Evolutionary conservation across 2,888 invertebrate genomes (phyloP).

Genomic region (Oxycera nigricornis): DNA sequence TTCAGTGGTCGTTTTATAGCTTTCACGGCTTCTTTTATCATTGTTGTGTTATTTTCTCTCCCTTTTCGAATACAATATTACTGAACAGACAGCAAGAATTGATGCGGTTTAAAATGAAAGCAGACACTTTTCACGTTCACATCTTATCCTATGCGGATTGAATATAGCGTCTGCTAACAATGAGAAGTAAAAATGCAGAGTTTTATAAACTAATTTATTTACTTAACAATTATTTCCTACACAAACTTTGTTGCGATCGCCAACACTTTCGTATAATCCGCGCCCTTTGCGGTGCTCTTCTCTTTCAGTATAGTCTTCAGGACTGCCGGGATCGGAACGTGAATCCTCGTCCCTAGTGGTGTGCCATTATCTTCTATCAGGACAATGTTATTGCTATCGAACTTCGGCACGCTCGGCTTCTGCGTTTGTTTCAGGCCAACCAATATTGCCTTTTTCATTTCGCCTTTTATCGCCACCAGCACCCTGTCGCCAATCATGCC

Average conservation of each 20-base stretch:
- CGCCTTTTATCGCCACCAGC: slow-evolving; percentile 90
- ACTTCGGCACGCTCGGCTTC: slow-evolving; percentile 81
- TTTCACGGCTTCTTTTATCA: too few species aligned
- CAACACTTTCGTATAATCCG: slow-evolving; percentile 90
- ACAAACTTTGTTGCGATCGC: slow-evolving; percentile 90
- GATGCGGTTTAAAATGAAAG: too few species aligned
- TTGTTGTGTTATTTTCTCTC: too few species aligned
- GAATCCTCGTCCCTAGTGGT: slow-evolving; percentile 93
- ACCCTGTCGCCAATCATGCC: slow-evolving; percentile 82
- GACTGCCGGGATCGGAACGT: slow-evolving; percentile 92
- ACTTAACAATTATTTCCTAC: too few species aligned
- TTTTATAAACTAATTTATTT: too few species aligned
- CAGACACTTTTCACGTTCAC: too few species aligned
- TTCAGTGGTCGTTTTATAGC: too few species aligned
- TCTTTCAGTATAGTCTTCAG: slow-evolving; percentile 84
- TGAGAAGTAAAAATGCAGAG: too few species aligned
- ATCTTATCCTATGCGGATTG: too few species aligned
- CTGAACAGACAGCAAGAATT: too few species aligned
- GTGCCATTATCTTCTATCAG: slow-evolving; percentile 93
- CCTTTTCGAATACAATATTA: too few species aligned
- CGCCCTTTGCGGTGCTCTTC: slow-evolving; percentile 80
- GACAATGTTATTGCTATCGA: slow-evolving; percentile 95
- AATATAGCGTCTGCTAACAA: too few species aligned
- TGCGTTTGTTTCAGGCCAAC: slow-evolving; percentile 89
- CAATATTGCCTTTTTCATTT: slow-evolving; percentile 91